Conservation (phyloP, 2,888 invertebrate genomes). For the Danaus chrysippus region DNA sequence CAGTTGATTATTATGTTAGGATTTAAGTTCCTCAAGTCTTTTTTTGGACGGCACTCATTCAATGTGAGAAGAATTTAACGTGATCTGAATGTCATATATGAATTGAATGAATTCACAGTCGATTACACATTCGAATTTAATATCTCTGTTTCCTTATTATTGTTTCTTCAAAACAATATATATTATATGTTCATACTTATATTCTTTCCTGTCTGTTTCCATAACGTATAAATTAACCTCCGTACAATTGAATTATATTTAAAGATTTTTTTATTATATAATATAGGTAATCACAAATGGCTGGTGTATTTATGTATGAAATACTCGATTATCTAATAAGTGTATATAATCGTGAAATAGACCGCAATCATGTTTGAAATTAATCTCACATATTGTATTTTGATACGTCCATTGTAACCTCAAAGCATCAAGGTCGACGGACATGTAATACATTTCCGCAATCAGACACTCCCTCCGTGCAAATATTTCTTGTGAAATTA, state of each 20-base stretch:
- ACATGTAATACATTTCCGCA: slow-evolving; percentile 61
- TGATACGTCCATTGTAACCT: slow-evolving; percentile 41
- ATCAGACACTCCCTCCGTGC: slow-evolving; percentile 42
- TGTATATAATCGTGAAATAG: not conserved
- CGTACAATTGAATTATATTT: not conserved
- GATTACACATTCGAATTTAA: not conserved
- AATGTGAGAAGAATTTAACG: slow-evolving; percentile 19
- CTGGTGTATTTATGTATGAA: not conserved
- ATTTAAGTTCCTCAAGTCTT: slow-evolving; percentile 9
- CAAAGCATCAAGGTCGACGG: slow-evolving; percentile 53
- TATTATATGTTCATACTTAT: too few species aligned
- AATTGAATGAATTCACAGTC: slow-evolving; percentile 15
- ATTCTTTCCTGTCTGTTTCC: not conserved
- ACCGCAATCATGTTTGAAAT: not conserved
- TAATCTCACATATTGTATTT: slow-evolving; percentile 23
- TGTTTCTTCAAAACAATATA: not conserved
- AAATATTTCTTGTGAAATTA: slow-evolving; percentile 2
- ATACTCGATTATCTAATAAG: not conserved
- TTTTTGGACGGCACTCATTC: slow-evolving; percentile 19
- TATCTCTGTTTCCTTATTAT: slow-evolving; percentile 1
- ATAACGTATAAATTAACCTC: not conserved
- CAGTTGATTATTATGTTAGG: not conserved
- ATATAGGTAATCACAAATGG: slow-evolving; percentile 1
- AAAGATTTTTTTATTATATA: not conserved
- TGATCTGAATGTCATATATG: slow-evolving; percentile 18